A percentile compares a stretch with the other conserved stretches of the same genome.
Conservation (phyloP, 2,888 invertebrate species). For the Tortricodes alternella region DNA sequence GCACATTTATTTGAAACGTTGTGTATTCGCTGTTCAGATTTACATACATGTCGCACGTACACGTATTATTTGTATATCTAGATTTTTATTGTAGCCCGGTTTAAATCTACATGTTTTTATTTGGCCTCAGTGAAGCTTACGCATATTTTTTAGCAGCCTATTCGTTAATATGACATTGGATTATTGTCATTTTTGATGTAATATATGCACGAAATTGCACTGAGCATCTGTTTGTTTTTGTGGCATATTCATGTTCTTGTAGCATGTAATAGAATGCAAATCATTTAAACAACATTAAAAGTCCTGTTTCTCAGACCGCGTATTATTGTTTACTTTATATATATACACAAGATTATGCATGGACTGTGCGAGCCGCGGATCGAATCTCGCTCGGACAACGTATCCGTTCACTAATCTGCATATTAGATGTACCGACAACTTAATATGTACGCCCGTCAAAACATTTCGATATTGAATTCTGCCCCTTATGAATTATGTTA, state of each 20-base stretch:
- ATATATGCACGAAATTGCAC: too few relatives aligned
- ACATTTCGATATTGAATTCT: conserved; percentile 36
- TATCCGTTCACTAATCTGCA: conserved; percentile 74
- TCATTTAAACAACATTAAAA: not conserved
- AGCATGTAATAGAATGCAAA: too few relatives aligned
- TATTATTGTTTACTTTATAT: conserved; percentile 32
- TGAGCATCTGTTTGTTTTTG: too few relatives aligned
- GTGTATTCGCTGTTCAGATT: conserved; percentile 41
- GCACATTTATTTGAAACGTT: conserved; percentile 75
- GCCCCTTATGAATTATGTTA: conserved; percentile 37
- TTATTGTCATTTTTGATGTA: not conserved
- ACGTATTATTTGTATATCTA: conserved; percentile 9
- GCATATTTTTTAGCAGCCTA: not conserved
- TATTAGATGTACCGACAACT: conserved; percentile 58
- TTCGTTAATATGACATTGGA: not conserved
- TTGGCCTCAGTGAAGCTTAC: conserved; percentile 9
- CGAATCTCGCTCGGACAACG: conserved; percentile 61
- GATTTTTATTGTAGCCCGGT: conserved; percentile 21
- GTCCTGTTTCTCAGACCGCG: not conserved
- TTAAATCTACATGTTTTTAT: conserved; percentile 9
- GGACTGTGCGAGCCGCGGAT: conserved; percentile 56
- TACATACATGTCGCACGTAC: conserved; percentile 25
- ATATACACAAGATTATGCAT: conserved; percentile 66
- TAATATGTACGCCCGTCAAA: conserved; percentile 42
- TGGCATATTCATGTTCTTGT: too few relatives aligned